Conservation (phyloP, 2,888 invertebrate species). For the Pharmacophagus antenor region DNA sequence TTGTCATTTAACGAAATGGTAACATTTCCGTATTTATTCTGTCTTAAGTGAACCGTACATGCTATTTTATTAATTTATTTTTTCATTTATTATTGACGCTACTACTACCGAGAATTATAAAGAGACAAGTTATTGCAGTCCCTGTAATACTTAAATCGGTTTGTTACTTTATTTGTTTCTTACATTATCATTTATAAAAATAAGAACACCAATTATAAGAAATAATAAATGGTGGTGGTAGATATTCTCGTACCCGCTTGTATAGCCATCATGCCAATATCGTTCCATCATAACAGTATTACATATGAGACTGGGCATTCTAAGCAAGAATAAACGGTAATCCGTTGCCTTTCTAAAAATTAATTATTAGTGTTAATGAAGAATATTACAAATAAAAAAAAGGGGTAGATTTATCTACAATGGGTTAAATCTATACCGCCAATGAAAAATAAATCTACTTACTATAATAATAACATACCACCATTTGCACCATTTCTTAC, state of each 20-base stretch:
- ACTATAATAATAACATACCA: too few relatives aligned
- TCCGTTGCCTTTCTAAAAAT: too few relatives aligned
- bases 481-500: too few relatives aligned
- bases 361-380: background rate
- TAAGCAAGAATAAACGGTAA: too few relatives aligned
- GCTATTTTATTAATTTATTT: background rate
- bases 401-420: too few relatives aligned
- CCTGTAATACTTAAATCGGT: background rate
- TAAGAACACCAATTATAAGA: background rate
- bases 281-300: too few relatives aligned
- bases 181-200: background rate
- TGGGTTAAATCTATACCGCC: too few relatives aligned
- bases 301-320: too few relatives aligned
- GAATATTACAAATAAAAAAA: background rate
- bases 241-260: too few relatives aligned
- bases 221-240: too few relatives aligned
- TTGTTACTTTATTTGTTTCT: background rate
- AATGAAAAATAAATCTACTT: too few relatives aligned
- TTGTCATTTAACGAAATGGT: constrained; percentile 21
- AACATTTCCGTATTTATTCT: constrained; percentile 17
- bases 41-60: background rate
- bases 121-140: background rate
- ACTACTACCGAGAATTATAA: background rate
- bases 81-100: background rate
- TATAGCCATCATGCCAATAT: too few relatives aligned